Conservation (phyloP, 2,797 vertebrate genomes). For the Pseudochirops cupreus region DNA sequence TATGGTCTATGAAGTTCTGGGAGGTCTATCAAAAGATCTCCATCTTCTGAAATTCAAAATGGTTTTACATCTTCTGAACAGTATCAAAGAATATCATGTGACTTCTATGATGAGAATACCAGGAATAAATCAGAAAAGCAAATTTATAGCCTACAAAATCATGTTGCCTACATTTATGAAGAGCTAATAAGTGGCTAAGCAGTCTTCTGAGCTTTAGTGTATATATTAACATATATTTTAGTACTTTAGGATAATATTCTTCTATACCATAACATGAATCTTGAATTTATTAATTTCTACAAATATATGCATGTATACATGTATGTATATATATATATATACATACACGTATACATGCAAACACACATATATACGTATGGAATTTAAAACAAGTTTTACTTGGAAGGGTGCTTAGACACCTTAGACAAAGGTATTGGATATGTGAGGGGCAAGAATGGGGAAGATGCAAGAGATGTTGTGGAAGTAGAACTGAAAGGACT, state of each 20-base stretch:
- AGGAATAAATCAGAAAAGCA: conserved; percentile 83
- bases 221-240: conserved; percentile 55
- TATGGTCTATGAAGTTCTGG: conserved; percentile 81
- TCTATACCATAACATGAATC: conserved; percentile 45
- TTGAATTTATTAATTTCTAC: conserved; percentile 57
- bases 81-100: conserved; percentile 81
- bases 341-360: no score
- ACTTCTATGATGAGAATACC: conserved; percentile 82
- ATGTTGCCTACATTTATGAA: conserved; percentile 78
- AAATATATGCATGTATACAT: conserved; percentile 47
- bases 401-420: conserved; percentile 24
- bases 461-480: background rate
- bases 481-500: background rate
- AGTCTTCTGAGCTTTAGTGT: conserved; percentile 74
- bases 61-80: conserved; percentile 81
- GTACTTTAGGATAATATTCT: conserved; percentile 71
- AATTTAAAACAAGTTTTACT: background rate
- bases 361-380: background rate
- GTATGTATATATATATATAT: background rate
- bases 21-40: conserved; percentile 81
- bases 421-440: background rate
- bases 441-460: background rate
- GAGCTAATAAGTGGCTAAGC: conserved; percentile 65
- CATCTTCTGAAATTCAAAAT: conserved; percentile 83
- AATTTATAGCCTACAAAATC: conserved; percentile 81